Conservation (phyloP, 1,140 invertebrate species). For the Papilio glaucus region DNA sequence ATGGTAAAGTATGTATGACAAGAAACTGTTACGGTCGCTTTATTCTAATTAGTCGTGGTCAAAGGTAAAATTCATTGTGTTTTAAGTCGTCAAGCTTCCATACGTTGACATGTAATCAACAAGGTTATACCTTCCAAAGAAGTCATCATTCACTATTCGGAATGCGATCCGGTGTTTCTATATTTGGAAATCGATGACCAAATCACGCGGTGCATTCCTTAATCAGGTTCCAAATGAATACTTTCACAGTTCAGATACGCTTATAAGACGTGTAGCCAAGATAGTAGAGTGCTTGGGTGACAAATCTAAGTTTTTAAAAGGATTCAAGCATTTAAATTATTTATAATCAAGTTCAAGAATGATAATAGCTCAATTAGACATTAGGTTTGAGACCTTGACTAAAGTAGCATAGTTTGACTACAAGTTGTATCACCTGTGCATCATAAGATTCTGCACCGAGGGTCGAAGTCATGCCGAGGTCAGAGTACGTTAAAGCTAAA, state of each 20-base stretch:
- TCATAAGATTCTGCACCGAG: not conserved
- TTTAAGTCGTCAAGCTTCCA: too few species aligned
- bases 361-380: not conserved
- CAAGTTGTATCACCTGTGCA: not conserved
- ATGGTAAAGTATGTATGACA: too few species aligned
- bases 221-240: not conserved
- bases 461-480: not conserved
- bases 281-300: not conserved
- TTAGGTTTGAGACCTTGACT: not conserved
- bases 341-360: not conserved
- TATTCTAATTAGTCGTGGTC: too few species aligned
- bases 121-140: not conserved
- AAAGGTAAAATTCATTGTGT: too few species aligned
- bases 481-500: not conserved
- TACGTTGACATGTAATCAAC: not conserved
- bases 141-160: not conserved
- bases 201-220: not conserved
- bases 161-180: not conserved
- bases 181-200: slow-evolving; percentile 8
- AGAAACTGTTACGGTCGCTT: too few species aligned
- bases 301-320: not conserved
- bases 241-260: not conserved
- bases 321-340: not conserved
- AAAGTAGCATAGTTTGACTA: not conserved
- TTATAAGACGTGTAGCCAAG: not conserved